Evolutionary conservation across 2,888 invertebrate genomes (phyloP).

Genomic region (Netelia inedita): DNA sequence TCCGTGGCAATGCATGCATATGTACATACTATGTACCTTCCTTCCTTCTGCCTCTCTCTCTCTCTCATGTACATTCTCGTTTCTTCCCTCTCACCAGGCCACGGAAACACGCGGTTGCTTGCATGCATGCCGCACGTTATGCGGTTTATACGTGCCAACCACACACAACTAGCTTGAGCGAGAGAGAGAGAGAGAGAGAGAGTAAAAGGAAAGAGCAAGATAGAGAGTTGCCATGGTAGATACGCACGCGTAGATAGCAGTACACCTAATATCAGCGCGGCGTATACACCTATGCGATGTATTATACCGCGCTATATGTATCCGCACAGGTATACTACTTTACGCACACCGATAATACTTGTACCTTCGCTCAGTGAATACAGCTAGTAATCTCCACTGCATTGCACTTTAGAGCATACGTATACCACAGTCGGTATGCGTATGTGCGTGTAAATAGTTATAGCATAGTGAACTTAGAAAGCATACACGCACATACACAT

Average conservation of each 20-base stretch:
- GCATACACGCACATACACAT: background rate
- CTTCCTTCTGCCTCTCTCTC: slow-evolving; percentile 3
- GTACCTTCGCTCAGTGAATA: slow-evolving; percentile 46
- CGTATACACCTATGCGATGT: slow-evolving; percentile 17
- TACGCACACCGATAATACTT: slow-evolving; percentile 53
- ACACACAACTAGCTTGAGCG: slow-evolving; percentile 46
- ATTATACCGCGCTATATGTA: slow-evolving; percentile 21
- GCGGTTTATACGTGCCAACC: slow-evolving; percentile 70
- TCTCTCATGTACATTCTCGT: background rate
- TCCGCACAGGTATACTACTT: slow-evolving; percentile 25
- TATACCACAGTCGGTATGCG: background rate
- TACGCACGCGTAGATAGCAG: slow-evolving; percentile 52
- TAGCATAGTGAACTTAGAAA: background rate
- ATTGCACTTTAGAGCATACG: slow-evolving; percentile 41
- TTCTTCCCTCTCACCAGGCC: slow-evolving; percentile 3
- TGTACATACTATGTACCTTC: background rate
- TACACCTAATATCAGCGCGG: slow-evolving; percentile 48
- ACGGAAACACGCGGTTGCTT: slow-evolving; percentile 71
- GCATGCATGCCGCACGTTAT: slow-evolving; percentile 73
- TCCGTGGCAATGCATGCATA: slow-evolving; percentile 41
- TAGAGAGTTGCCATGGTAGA: slow-evolving; percentile 29
- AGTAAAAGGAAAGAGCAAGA: slow-evolving; percentile 50
- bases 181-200: slow-evolving; percentile 31
- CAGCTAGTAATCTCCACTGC: slow-evolving; percentile 54
- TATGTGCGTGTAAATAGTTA: slow-evolving; percentile 2